Base-by-base conservation (phyloP, 2,797 vertebrate genomes). In the Pachyuromys duprasi region DNA sequence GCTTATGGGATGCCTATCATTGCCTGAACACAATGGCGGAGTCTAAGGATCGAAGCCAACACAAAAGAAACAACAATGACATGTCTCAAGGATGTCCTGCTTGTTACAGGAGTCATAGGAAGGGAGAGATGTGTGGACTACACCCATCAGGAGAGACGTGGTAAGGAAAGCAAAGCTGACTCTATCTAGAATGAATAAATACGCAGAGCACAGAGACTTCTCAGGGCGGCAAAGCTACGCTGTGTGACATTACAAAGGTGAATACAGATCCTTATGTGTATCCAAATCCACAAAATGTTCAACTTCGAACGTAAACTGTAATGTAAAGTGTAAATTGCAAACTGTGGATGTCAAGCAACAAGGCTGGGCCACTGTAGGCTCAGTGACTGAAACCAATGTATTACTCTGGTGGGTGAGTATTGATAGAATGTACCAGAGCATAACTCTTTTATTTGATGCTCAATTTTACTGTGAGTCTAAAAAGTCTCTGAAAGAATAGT, bases 401-500 rank as follows among this genome's bases (percentile, higher is more conserved):
- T n/a, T 17, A 15, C n/a, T 42, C 22, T 82, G 49, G 55, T 33
- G 55, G 57, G 67, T 5, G 1, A n/a, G 4, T 26, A 20, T n/a
- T 17, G 36, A 22, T 1, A 75, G 5, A 20, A 2, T 39, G 5
- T n/a, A 2, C 1, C 3, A 60, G 65, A 17, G 12, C 6, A 39
- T 33, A 79, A 84, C 60, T 93, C 55, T 78, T 78, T 15, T 67
- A 67, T 26, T 93, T 94, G 79, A 49, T 94, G 60, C 4, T 89
- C 62, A 75, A 24, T 95, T 94, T 74, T 91, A 31, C 75, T 91
- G 8, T 83, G 62, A 91, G 9, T 36, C 70, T 86, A 78, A 94
- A 93, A 63, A 13, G 39, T n/a, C 5, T 39, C 8, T 86, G 8
- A 90, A 89, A 94, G 86, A 78, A 53, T 70, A 78, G 18, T 84